Evolutionary conservation across 1,140 invertebrate genomes (phyloP).

Genomic region (Lasioglossum baleicum): DNA sequence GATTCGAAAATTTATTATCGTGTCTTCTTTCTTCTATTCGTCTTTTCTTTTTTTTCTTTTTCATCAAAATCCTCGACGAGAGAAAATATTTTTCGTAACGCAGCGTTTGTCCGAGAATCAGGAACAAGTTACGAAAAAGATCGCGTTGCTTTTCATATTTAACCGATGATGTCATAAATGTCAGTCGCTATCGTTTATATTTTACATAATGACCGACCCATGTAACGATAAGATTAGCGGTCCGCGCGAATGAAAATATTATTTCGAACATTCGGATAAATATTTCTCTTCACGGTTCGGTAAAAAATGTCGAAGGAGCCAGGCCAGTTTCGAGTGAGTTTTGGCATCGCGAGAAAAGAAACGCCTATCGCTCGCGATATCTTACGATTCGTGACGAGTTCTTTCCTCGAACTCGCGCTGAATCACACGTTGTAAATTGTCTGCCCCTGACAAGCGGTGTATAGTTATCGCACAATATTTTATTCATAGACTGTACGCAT

Average conservation of each 20-base stretch:
- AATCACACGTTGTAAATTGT: constrained; percentile 54
- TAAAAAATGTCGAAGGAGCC: too few species aligned
- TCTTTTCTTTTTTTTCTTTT: too few species aligned
- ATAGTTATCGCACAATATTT: constrained; percentile 39
- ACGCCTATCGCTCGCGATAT: constrained; percentile 11
- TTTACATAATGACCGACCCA: constrained; percentile 46
- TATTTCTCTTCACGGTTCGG: not conserved
- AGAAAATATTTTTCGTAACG: too few species aligned
- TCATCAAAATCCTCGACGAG: too few species aligned
- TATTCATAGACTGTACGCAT: constrained; percentile 29
- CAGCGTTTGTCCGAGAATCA: too few species aligned
- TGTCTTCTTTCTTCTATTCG: too few species aligned
- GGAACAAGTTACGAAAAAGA: too few species aligned
- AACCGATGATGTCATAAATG: constrained; percentile 44
- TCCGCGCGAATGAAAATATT: too few species aligned
- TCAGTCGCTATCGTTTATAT: constrained; percentile 28
- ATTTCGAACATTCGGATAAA: too few species aligned
- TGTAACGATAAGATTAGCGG: constrained; percentile 44
- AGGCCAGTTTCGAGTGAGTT: too few species aligned
- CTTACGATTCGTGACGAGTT: constrained; percentile 39
- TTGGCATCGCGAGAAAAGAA: too few species aligned
- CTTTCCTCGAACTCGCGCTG: constrained; percentile 39
- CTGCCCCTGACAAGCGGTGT: constrained; percentile 26
- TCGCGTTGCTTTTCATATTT: not conserved
- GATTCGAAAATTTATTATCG: too few species aligned